phyloP scores from a whole-genome alignment of 2,888 invertebrate species.

The Rhopalosiphum nymphaeae region DNA sequence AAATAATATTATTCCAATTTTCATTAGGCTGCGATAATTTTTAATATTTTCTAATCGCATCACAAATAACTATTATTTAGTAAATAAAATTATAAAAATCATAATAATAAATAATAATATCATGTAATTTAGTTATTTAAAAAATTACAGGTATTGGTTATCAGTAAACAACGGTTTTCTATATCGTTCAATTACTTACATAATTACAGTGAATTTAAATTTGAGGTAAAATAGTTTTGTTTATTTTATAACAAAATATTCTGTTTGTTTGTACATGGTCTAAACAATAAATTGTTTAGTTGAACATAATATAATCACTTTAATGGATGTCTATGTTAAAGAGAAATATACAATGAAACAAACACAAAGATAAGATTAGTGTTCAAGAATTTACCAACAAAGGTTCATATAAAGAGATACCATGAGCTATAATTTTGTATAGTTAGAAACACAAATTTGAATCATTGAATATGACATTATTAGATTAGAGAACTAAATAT shows the following conservation, averaged over 20 bases:
- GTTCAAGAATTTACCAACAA: neutral
- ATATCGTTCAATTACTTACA: neutral
- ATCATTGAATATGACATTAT: neutral
- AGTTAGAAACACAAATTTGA: neutral
- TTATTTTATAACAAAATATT: neutral
- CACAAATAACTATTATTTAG: neutral
- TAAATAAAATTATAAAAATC: neutral
- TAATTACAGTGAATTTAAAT: neutral
- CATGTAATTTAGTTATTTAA: neutral
- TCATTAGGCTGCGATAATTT: neutral
- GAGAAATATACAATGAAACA: neutral
- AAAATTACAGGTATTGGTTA: neutral
- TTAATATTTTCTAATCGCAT: neutral
- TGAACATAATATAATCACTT: neutral
- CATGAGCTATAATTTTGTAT: neutral
- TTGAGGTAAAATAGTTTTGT: slow-evolving; percentile 21
- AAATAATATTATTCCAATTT: slow-evolving; percentile 14
- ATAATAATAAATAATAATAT: neutral
- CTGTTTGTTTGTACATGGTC: neutral
- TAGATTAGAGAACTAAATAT: neutral
- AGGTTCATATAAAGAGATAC: neutral
- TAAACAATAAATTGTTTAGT: neutral
- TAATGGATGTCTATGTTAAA: neutral
- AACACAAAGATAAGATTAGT: neutral
- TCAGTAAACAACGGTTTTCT: neutral